Evolutionary conservation across 2,888 invertebrate genomes (phyloP).

Genomic region (Caenorhabditis sp.): DNA sequence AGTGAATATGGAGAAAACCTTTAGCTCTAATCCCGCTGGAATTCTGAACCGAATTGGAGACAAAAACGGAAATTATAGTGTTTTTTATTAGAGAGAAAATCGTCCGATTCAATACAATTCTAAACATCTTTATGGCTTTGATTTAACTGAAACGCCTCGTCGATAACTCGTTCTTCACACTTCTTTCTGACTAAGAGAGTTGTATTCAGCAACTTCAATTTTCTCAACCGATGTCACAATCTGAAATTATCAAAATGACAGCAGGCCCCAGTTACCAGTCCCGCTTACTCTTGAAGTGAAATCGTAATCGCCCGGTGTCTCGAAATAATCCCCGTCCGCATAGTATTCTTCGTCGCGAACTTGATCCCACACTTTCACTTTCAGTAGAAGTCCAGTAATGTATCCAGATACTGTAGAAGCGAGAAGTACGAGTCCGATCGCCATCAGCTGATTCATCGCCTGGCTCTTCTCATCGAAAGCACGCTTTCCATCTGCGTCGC

Average conservation of each 20-base stretch:
- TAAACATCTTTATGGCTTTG: too few species aligned
- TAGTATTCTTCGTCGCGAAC: constrained; percentile 70
- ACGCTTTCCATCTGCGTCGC: constrained; percentile 42
- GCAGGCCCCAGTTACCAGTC: too few species aligned
- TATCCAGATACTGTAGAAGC: constrained; percentile 86
- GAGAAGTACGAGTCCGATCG: constrained; percentile 85
- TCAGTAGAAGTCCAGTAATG: constrained; percentile 82
- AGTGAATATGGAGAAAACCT: too few species aligned
- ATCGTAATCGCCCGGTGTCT: constrained; percentile 76
- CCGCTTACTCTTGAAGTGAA: constrained; percentile 72
- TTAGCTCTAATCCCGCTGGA: too few species aligned
- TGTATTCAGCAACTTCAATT: constrained; percentile 71
- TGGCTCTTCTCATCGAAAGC: constrained; percentile 84
- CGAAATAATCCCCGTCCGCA: constrained; percentile 76
- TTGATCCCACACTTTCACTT: constrained; percentile 69
- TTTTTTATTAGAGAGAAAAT: too few species aligned
- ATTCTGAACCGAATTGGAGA: too few species aligned
- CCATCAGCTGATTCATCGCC: constrained; percentile 87
- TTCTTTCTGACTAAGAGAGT: constrained; percentile 61
- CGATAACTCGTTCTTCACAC: constrained; percentile 50
- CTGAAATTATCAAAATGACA: constrained; percentile 47
- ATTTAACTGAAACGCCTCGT: too few species aligned
- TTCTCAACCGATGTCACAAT: constrained; percentile 69
- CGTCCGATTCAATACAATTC: too few species aligned
- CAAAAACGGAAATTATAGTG: too few species aligned